Conservation (phyloP, 2,113 vertebrate genomes). For the Balaenoptera acutorostrata region DNA sequence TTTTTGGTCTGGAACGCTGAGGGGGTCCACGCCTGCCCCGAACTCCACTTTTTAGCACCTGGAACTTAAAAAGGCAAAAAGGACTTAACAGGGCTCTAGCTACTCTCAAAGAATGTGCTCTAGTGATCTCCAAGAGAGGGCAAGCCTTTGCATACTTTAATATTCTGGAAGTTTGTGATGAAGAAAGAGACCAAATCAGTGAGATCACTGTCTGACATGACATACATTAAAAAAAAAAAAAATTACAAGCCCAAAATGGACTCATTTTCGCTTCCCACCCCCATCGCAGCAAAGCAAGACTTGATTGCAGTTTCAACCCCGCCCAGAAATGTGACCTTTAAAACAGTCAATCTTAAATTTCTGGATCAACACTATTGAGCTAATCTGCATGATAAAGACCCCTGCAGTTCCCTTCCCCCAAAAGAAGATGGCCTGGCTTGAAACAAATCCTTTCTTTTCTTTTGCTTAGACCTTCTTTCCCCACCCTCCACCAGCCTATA, state of each 20-base stretch:
- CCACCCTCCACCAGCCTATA: not conserved
- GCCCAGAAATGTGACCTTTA: not conserved
- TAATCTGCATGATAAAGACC: not conserved
- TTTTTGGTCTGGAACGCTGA: not conserved
- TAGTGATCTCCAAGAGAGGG: not conserved
- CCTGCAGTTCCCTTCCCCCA: not conserved
- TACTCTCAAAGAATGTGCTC: not conserved
- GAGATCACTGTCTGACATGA: not conserved
- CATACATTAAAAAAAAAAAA: not conserved
- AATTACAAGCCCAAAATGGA: not conserved
- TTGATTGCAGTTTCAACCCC: not conserved
- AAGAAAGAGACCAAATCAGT: not conserved
- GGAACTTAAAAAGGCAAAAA: not conserved
- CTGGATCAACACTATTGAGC: not conserved
- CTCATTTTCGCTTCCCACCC: not conserved
- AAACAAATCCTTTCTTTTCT: not conserved
- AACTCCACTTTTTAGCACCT: not conserved
- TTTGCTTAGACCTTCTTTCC: not conserved
- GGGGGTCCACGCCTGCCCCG: not conserved
- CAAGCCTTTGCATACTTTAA: not conserved
- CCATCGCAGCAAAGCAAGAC: not conserved
- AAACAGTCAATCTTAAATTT: not conserved
- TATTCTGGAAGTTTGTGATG: not conserved
- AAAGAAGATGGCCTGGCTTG: not conserved
- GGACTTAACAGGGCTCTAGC: not conserved